These are phyloP conservation scores for Papilio elwesi DNA, from an alignment of 2,888 invertebrate species.

Conservation along the genomic window DNA sequence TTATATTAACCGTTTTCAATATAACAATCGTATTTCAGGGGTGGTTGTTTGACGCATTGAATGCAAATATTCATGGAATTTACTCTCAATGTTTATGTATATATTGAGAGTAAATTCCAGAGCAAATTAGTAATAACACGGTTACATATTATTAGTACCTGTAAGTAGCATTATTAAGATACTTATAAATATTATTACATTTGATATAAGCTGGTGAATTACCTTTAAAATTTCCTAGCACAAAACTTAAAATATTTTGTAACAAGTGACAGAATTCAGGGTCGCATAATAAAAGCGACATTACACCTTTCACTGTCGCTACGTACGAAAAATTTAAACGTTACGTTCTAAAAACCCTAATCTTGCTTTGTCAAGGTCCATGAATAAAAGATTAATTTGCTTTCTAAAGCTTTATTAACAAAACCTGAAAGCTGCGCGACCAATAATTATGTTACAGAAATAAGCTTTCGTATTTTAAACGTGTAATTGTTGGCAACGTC, in stretches of 20 bases:
- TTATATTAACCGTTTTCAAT: background rate
- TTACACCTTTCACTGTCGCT: slow-evolving; percentile 26
- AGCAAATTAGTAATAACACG: too few relatives aligned
- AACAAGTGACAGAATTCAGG: slow-evolving; percentile 1
- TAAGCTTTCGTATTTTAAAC: slow-evolving; percentile 27
- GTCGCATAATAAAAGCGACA: slow-evolving; percentile 8
- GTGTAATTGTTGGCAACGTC: slow-evolving; percentile 38
- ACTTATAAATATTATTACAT: too few relatives aligned
- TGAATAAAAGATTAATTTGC: slow-evolving; percentile 39
- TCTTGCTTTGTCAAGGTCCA: slow-evolving; percentile 37
- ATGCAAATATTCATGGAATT: too few relatives aligned
- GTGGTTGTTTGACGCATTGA: too few relatives aligned
- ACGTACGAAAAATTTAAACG: slow-evolving; percentile 26
- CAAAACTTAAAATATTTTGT: slow-evolving; percentile 8
- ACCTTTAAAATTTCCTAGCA: background rate
- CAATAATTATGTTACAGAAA: slow-evolving; percentile 37
- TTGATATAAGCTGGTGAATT: background rate
- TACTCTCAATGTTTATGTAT: too few relatives aligned
- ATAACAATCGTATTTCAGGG: too few relatives aligned
- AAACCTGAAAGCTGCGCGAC: slow-evolving; percentile 11
- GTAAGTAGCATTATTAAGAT: too few relatives aligned
- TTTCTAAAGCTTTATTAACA: slow-evolving; percentile 28
- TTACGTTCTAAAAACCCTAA: slow-evolving; percentile 29
- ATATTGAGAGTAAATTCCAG: too few relatives aligned
- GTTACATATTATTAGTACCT: too few relatives aligned